Percentiles rank a stretch among this genome's conserved stretches.
These are phyloP conservation scores for Acromyrmex echinatior DNA, from an alignment of 1,140 invertebrate genomes.

Conservation along the genomic window DNA sequence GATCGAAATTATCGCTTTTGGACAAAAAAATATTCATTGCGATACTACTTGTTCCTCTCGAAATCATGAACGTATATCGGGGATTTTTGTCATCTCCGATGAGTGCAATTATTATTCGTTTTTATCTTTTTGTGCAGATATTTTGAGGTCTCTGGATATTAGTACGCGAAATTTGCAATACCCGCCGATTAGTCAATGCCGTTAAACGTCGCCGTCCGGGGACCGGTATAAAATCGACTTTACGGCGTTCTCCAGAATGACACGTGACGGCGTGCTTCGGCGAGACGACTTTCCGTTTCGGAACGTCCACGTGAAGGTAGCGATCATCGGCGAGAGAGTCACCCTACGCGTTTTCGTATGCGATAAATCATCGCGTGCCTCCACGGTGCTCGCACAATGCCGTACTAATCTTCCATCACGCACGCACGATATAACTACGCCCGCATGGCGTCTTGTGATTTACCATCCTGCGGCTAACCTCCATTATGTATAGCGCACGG, in stretches of 20 bases:
- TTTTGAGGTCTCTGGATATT: background rate
- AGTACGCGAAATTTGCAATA: constrained; percentile 12
- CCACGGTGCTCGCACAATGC: constrained; percentile 85
- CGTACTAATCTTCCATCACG: constrained; percentile 86
- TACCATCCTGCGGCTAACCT: constrained; percentile 86
- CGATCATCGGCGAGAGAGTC: constrained; percentile 67
- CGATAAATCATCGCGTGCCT: constrained; percentile 85
- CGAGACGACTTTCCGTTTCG: constrained; percentile 71
- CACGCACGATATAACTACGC: constrained; percentile 86
- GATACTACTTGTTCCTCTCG: background rate
- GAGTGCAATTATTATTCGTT: background rate
- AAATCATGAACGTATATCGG: background rate
- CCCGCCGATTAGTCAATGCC: constrained; percentile 35
- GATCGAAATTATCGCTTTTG: background rate
- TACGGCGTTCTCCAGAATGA: constrained; percentile 51
- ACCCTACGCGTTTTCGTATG: constrained; percentile 80
- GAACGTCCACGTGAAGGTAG: constrained; percentile 58
- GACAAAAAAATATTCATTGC: background rate
- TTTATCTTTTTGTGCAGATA: background rate
- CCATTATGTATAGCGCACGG: constrained; percentile 85
- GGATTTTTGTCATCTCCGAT: background rate
- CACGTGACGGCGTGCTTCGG: constrained; percentile 54
- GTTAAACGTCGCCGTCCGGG: background rate
- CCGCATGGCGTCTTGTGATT: constrained; percentile 86
- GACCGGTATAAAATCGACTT: constrained; percentile 31